A percentile compares a stretch with the other conserved stretches of the same genome.
Conservation (phyloP, 2,797 vertebrate species). For the Tragelaphus eurycerus region DNA sequence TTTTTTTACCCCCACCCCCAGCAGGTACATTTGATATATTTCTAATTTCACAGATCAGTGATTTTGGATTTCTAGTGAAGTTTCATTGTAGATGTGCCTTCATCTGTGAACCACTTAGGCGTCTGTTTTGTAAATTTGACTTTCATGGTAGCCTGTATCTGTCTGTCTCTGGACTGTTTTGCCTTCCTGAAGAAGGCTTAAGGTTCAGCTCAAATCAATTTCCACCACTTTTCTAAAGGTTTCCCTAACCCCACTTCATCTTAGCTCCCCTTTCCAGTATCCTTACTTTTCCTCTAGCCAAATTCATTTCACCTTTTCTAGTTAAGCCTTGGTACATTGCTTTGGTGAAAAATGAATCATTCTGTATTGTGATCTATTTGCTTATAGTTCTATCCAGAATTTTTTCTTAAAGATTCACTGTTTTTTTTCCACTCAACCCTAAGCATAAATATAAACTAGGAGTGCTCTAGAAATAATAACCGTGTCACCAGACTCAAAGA, state of each 20-base stretch:
- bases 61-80: neutral
- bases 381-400: neutral
- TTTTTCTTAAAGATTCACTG: neutral
- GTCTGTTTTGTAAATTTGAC: neutral
- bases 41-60: neutral
- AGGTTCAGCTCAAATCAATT: neutral
- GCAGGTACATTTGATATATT: neutral
- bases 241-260: neutral
- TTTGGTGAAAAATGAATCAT: neutral
- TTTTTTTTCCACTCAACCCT: neutral
- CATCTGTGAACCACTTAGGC: neutral
- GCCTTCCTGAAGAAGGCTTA: neutral
- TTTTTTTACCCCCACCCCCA: neutral
- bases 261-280: neutral
- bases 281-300: neutral
- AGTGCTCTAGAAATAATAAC: neutral
- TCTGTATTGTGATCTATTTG: neutral
- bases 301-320: neutral
- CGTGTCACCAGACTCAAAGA: neutral
- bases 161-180: neutral
- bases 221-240: neutral
- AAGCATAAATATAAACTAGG: neutral
- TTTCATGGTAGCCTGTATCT: neutral
- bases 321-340: neutral
- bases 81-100: neutral